Conservation (phyloP, 2,113 vertebrate genomes). For the Ceuthmochares aereus region DNA sequence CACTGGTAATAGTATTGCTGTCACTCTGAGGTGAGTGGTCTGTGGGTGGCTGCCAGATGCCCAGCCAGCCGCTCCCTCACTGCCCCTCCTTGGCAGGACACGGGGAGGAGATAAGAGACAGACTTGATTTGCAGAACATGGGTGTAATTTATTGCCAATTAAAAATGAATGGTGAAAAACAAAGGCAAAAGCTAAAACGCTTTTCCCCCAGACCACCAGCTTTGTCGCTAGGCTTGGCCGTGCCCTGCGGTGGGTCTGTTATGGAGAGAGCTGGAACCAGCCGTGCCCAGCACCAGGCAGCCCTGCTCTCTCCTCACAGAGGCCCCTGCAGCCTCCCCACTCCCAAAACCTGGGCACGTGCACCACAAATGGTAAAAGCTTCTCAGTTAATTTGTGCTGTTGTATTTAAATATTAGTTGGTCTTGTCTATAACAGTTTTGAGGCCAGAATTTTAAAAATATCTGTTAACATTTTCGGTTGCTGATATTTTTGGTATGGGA, state of each 20-base stretch:
- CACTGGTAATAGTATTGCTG: neutral
- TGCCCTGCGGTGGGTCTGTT: accelerated
- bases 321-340: neutral
- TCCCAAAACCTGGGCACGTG: accelerated
- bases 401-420: neutral
- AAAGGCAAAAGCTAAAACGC: accelerated
- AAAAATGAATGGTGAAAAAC: neutral
- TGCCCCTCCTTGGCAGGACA: neutral
- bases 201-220: too few species aligned
- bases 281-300: accelerated
- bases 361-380: neutral
- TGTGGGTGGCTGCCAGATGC: neutral
- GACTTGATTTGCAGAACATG: neutral
- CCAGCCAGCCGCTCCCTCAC: too few species aligned
- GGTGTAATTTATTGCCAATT: neutral
- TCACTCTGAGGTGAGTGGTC: neutral
- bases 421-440: neutral
- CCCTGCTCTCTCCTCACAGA: neutral
- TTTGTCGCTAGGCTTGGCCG: accelerated
- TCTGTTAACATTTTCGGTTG: neutral
- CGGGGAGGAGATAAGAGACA: neutral
- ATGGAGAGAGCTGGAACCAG: accelerated
- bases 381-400: neutral
- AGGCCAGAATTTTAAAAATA: neutral
- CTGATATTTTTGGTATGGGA: neutral